Evolutionary conservation across 2,113 vertebrate species (phyloP).

Genomic region (Eidolon helvum): DNA sequence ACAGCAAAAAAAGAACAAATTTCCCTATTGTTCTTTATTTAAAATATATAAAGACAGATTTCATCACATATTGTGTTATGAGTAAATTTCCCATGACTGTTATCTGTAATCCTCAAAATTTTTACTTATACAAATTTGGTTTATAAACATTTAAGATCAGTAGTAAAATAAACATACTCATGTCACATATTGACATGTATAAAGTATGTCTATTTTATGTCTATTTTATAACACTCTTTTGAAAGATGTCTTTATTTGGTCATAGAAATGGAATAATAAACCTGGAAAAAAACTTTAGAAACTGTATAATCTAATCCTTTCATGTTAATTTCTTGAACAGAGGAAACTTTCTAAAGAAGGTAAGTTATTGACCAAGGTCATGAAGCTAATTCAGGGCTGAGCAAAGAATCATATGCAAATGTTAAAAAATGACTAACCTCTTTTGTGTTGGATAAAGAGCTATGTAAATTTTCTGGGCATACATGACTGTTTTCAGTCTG

Average conservation of each 20-base stretch:
- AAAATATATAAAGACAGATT: background rate
- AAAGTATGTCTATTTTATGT: background rate
- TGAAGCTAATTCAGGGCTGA: background rate
- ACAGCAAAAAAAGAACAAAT: background rate
- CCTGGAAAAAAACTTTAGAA: background rate
- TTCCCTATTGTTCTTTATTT: background rate
- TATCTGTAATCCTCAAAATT: background rate
- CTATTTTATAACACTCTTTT: background rate
- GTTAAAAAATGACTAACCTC: slow-evolving; percentile 3
- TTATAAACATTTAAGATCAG: background rate
- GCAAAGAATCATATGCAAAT: background rate
- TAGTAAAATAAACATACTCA: background rate
- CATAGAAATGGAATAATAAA: background rate
- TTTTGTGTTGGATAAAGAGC: background rate
- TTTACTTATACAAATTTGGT: background rate
- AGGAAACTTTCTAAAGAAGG: background rate
- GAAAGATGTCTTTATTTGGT: background rate
- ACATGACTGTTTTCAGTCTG: slow-evolving; percentile 37
- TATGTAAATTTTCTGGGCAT: background rate
- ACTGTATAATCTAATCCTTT: background rate
- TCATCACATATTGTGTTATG: background rate
- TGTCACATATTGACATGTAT: background rate
- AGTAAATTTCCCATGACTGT: background rate
- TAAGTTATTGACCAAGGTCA: background rate
- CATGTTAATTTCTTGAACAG: background rate